phyloP scores from a whole-genome alignment of 2,113 vertebrate genomes.

The Rhipidura dahli region DNA sequence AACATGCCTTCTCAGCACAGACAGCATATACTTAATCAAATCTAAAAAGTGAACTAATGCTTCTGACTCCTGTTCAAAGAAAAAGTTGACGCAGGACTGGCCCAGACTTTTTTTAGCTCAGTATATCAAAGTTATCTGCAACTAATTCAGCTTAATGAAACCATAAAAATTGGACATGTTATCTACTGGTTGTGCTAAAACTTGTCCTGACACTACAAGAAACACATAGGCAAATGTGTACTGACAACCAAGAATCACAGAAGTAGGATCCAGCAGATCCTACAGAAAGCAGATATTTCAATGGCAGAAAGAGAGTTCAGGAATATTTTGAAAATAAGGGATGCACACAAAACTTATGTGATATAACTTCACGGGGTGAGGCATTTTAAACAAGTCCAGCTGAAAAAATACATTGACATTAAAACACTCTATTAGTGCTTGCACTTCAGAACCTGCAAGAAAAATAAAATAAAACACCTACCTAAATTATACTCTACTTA shows the following conservation, averaged over 20 bases:
- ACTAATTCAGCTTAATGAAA: not conserved
- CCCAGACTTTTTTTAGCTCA: not conserved
- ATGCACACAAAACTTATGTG: not conserved
- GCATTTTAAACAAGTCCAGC: not conserved
- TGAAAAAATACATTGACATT: not conserved
- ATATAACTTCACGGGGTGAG: not conserved
- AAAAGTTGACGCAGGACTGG: not conserved
- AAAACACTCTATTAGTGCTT: not conserved
- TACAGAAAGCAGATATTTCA: not conserved
- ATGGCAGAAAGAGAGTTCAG: not conserved
- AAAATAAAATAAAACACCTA: not conserved
- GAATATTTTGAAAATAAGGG: not conserved
- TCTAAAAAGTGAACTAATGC: not conserved
- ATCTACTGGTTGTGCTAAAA: not conserved
- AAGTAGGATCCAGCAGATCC: not conserved
- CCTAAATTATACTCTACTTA: not conserved
- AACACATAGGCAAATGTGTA: not conserved
- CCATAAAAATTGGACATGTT: rapidly evolving
- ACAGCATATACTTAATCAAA: not conserved
- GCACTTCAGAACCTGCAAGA: not conserved
- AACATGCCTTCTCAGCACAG: not conserved
- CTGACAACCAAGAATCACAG: not conserved
- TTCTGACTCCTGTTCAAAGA: not conserved
- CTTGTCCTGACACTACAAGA: not conserved
- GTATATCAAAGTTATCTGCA: not conserved